These are phyloP conservation scores for Caenorhabditis sp. DNA, from an alignment of 2,888 invertebrate species.

Conservation along the genomic window DNA sequence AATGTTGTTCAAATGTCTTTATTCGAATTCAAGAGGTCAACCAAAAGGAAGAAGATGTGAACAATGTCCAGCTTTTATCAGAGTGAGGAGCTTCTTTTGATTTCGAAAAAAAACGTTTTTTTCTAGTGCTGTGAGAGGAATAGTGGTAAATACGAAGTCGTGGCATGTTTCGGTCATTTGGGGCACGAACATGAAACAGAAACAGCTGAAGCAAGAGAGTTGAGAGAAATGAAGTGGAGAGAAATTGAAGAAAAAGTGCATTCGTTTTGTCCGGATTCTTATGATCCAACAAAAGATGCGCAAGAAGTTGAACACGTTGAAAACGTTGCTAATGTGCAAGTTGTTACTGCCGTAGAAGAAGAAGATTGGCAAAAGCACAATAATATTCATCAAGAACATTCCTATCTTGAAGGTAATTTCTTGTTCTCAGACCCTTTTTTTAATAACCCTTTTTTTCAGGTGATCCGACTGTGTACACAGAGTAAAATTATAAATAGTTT, in stretches of 20 bases:
- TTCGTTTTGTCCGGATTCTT: not conserved
- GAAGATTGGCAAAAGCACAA: not conserved
- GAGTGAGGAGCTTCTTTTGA: slow-evolving; percentile 10
- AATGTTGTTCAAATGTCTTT: slow-evolving; percentile 25
- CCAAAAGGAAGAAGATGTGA: slow-evolving; percentile 21
- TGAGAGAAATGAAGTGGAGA: slow-evolving; percentile 9
- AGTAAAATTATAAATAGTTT: no score
- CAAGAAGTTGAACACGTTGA: not conserved
- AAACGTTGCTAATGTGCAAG: not conserved
- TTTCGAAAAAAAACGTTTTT: not conserved
- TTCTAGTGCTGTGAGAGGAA: slow-evolving; percentile 28
- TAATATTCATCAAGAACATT: not conserved
- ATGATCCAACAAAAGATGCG: not conserved
- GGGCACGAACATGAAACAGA: slow-evolving; percentile 44
- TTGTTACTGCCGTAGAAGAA: not conserved
- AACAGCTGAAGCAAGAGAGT: slow-evolving; percentile 8
- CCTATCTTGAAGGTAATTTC: not conserved
- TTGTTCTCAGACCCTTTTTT: no score
- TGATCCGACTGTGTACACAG: no score
- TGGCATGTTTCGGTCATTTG: slow-evolving; percentile 50
- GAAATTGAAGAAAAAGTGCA: slow-evolving; percentile 4
- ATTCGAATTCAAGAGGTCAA: slow-evolving; percentile 33
- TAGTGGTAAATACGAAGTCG: slow-evolving; percentile 38
- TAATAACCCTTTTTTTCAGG: no score
- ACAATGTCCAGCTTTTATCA: slow-evolving; percentile 49